Evolutionary conservation across 2,113 vertebrate species (phyloP).

Genomic region (Rhinoptilus africanus): DNA sequence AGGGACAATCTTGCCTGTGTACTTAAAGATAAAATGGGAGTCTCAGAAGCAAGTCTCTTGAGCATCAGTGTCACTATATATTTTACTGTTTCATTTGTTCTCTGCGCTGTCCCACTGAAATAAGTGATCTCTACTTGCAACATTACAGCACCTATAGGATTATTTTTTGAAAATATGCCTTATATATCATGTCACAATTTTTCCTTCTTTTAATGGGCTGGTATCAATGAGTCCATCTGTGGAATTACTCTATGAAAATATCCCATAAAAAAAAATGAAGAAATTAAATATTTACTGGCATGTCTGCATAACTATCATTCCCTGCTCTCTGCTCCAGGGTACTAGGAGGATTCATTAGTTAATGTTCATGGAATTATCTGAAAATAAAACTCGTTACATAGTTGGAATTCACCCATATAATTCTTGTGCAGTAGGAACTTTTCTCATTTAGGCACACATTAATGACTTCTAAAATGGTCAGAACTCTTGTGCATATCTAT

Average conservation of each 20-base stretch:
- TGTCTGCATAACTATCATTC: background rate
- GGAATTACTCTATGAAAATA: background rate
- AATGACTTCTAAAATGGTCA: background rate
- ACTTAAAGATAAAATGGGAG: background rate
- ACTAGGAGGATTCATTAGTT: background rate
- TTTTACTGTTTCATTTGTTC: background rate
- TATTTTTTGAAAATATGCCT: background rate
- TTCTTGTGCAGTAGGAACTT: background rate
- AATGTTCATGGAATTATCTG: background rate
- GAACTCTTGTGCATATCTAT: background rate
- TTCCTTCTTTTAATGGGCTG: background rate
- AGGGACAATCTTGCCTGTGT: background rate
- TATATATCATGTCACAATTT: background rate
- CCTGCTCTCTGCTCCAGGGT: background rate
- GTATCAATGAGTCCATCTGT: background rate
- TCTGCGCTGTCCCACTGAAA: background rate
- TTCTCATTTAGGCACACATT: background rate
- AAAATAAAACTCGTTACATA: background rate
- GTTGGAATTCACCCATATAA: background rate
- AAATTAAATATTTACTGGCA: background rate
- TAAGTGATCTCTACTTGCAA: background rate
- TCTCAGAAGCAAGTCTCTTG: background rate
- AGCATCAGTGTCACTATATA: background rate
- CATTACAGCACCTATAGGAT: background rate
- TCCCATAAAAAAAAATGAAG: background rate